Conservation (phyloP, 2,113 vertebrate genomes). For the Clarias batrachus region DNA sequence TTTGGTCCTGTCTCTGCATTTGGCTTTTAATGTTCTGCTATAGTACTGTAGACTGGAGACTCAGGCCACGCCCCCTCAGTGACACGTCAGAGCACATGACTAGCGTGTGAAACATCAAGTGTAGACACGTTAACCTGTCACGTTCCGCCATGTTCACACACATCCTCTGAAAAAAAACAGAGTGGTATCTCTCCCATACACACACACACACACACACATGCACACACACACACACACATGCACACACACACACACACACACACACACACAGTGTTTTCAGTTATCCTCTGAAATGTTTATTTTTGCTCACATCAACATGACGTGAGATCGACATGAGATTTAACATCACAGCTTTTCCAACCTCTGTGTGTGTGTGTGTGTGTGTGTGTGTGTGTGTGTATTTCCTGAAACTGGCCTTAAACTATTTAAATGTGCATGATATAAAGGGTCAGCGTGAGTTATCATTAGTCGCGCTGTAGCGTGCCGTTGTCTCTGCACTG, state of each 20-base stretch:
- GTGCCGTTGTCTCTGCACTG: background rate
- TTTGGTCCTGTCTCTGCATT: background rate
- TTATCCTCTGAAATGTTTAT: background rate
- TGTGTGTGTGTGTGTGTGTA: background rate
- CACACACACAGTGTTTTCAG: no score
- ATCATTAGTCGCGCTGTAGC: background rate
- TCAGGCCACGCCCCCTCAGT: background rate
- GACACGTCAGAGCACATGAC: background rate
- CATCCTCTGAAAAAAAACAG: background rate
- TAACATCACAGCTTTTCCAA: background rate
- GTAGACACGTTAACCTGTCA: background rate
- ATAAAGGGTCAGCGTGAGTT: no score
- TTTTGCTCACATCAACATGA: background rate
- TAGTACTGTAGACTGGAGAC: background rate
- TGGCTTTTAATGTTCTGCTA: background rate
- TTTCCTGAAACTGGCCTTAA: background rate
- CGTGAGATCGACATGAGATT: background rate
- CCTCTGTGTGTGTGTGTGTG: background rate
- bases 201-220: background rate
- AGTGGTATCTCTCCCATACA: background rate
- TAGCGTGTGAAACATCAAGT: no score
- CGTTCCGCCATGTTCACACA: background rate
- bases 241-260: no score
- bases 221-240: background rate
- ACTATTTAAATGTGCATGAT: background rate